phyloP scores from a whole-genome alignment of 1,140 invertebrate species.

The Drosophila setifemur region DNA sequence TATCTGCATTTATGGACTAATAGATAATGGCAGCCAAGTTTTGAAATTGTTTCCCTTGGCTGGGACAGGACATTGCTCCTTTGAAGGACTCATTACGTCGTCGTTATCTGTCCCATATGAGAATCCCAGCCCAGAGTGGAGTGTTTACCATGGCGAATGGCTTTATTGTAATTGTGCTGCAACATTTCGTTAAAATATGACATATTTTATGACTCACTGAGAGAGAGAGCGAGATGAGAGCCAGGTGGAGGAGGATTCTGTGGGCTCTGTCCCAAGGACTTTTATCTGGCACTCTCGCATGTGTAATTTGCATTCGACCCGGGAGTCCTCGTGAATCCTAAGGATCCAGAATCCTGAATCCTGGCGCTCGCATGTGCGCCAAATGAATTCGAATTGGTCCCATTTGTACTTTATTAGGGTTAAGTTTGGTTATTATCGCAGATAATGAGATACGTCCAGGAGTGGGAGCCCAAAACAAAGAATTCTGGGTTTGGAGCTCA shows the following conservation, averaged over 20 bases:
- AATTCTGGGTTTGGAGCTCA: too few species aligned
- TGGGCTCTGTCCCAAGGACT: conserved; percentile 20
- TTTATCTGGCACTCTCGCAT: conserved; percentile 58
- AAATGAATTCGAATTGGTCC: conserved; percentile 78
- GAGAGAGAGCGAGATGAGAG: conserved; percentile 9
- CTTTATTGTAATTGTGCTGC: conserved; percentile 79
- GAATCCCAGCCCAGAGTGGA: conserved; percentile 11
- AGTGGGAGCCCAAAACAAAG: conserved; percentile 12
- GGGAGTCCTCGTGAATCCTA: background rate
- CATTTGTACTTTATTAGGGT: conserved; percentile 80
- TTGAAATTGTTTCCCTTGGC: conserved; percentile 53
- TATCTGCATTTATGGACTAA: conserved; percentile 72
- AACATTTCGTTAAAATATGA: conserved; percentile 81
- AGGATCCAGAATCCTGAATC: too few species aligned
- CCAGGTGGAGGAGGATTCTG: too few species aligned
- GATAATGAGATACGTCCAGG: conserved; percentile 48
- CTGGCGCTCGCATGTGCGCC: conserved; percentile 43
- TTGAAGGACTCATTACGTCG: conserved; percentile 50
- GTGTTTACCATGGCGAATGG: conserved; percentile 65
- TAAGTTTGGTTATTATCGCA: conserved; percentile 63
- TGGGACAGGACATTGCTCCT: conserved; percentile 9
- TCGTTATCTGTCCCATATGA: conserved; percentile 77
- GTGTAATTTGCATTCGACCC: conserved; percentile 65
- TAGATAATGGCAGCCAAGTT: conserved; percentile 72
- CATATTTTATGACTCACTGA: conserved; percentile 80